A percentile compares a stretch with the other conserved stretches of the same genome.
Evolutionary conservation across 2,113 vertebrate species (phyloP).

Genomic region (Galemys pyrenaicus): DNA sequence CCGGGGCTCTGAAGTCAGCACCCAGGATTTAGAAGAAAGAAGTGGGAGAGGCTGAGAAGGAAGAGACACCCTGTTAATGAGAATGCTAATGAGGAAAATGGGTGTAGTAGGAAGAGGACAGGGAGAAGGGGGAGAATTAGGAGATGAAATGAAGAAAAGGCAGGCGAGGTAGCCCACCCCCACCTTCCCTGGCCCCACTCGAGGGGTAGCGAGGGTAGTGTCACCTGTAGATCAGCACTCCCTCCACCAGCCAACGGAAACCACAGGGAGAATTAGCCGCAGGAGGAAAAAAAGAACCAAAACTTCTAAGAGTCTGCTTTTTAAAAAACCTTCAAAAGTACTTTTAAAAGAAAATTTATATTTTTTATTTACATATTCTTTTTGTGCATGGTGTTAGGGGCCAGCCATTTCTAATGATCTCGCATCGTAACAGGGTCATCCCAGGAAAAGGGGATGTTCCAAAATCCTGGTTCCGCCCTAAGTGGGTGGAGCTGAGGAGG

Average conservation of each 20-base stretch:
- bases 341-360: conserved; percentile 95
- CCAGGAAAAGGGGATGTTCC: too few species aligned
- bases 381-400: conserved; percentile 99
- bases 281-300: conserved; percentile 76
- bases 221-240: conserved; percentile 58
- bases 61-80: conserved; percentile 94
- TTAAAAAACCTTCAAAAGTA: conserved; percentile 88
- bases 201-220: too few species aligned
- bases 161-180: conserved; percentile 78
- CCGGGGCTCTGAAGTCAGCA: conserved; percentile 89
- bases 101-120: conserved; percentile 89
- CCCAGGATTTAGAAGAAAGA: conserved; percentile 98
- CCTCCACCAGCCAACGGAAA: conserved; percentile 74
- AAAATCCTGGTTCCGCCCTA: too few species aligned
- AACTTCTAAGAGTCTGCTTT: conserved; percentile 91
- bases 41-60: conserved; percentile 97
- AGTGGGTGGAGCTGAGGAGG: too few species aligned
- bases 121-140: conserved; percentile 87
- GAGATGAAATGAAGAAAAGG: conserved; percentile 80
- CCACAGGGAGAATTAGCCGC: conserved; percentile 77
- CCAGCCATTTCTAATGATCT: conserved; percentile 92
- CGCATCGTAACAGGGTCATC: too few species aligned
- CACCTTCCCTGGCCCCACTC: too few species aligned
- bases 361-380: conserved; percentile 99
- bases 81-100: conserved; percentile 91